Conservation (phyloP, 2,113 vertebrate species). For the Marmota flaviventris region DNA sequence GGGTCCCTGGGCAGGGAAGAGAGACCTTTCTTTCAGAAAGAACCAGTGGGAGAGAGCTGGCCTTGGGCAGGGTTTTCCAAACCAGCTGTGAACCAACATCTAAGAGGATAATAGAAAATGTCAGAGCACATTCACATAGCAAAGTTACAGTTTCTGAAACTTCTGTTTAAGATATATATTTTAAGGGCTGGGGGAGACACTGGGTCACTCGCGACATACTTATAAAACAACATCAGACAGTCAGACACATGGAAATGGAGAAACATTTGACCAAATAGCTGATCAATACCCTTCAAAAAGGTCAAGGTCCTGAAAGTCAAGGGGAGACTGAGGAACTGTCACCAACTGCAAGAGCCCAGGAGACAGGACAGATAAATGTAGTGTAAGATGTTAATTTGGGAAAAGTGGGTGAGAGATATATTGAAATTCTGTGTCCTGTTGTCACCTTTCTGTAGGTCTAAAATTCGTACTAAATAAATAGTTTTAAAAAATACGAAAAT, state of each 20-base stretch:
- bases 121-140: not conserved
- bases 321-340: not conserved
- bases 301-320: not conserved
- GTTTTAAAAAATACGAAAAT: not conserved
- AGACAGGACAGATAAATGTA: not conserved
- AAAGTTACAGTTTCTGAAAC: not conserved
- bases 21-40: not conserved
- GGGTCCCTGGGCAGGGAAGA: not conserved
- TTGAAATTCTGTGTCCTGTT: not conserved
- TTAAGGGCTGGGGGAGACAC: no score
- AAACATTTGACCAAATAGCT: not conserved
- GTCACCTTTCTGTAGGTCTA: slow-evolving; percentile 29
- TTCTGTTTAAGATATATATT: not conserved
- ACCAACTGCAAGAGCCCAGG: not conserved
- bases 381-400: not conserved
- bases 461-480: slow-evolving; percentile 36
- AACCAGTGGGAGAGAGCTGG: not conserved
- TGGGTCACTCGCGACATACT: not conserved
- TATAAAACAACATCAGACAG: not conserved
- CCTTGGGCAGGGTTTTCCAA: not conserved
- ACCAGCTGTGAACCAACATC: not conserved
- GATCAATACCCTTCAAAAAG: not conserved
- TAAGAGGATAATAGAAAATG: slow-evolving; percentile 12
- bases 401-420: not conserved
- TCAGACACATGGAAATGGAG: not conserved